Base-by-base conservation (phyloP, 2,888 invertebrate genomes). In the Cryptocephalus primarius region DNA sequence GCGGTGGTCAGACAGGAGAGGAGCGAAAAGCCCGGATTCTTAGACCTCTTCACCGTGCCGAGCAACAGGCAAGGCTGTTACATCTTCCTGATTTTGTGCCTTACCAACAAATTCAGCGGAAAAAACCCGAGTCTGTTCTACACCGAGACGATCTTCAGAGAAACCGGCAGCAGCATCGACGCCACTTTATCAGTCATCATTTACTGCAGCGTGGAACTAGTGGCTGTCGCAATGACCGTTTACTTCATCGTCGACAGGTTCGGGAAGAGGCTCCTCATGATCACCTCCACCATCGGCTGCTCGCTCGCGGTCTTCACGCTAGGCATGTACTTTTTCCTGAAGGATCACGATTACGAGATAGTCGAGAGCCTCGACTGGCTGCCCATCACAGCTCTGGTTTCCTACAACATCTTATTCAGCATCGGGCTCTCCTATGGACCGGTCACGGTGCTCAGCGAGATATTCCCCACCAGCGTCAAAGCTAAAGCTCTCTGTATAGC, bases 61-160 rank as follows among this genome's bases (percentile, higher is more conserved):
- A 76, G 75, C 1, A 79, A 78, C 57, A 73, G 77, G 53, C 76
- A 76, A 66, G 83, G 83, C 1, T 70, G 82, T 58, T 71, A 75
- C 57, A 78, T 85, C 70, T 67, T 56, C 48, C 60, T 81, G 9
- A 76, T 77, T 32, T 70, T 85, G 10, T 76, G 76, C 58, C 70
- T 75, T 2, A 75, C 77, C 32, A 78, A 77, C 59, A 83, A 85
- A 60, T 72, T 81, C 44, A 78, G 79, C 58, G 81, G 81, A 1
- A 79, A 79, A 50, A 78, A 79, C 48, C 79, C 80, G 1, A 74
- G 80, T 9, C 71, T 80, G 8, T 77, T 79, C 4, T 80, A 80
- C 57, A 76, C 79, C 0, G 77, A 79, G 48, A 70, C 70, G 1
- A 84, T 85, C 56, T 83, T 85, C 60, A 71, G 73, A 54, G 60